Evolutionary conservation across 2,888 invertebrate species (phyloP).

Genomic region (Glaucopsyche alexis): DNA sequence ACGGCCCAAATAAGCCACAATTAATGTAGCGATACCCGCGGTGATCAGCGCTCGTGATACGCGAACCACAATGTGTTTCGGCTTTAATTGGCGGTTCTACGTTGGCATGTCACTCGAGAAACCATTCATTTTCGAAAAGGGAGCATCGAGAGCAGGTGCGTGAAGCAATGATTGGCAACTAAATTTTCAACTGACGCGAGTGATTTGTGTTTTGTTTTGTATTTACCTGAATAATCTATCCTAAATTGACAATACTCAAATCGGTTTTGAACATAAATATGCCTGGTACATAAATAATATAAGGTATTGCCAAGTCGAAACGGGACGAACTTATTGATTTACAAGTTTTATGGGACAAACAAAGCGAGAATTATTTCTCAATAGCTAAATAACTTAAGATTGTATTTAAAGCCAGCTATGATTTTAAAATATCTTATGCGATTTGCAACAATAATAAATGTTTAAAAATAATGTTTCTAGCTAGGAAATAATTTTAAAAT

Average conservation of each 20-base stretch:
- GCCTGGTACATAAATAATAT: not conserved
- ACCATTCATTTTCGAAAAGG: slow-evolving; percentile 45
- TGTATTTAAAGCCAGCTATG: not conserved
- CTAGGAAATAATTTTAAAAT: not conserved
- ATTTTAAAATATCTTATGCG: not conserved
- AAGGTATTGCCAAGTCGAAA: not conserved
- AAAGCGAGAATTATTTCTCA: not conserved
- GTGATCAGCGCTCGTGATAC: slow-evolving; percentile 46
- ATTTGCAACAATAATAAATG: not conserved
- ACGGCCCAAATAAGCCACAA: slow-evolving; percentile 61
- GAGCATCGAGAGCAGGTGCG: slow-evolving; percentile 47
- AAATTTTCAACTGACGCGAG: slow-evolving; percentile 43
- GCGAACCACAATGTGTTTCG: slow-evolving; percentile 52
- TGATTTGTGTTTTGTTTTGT: slow-evolving; percentile 38
- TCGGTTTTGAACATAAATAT: too few species aligned
- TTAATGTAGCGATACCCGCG: slow-evolving; percentile 50
- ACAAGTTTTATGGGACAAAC: not conserved
- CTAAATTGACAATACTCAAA: too few species aligned
- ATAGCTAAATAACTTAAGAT: not conserved
- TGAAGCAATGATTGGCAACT: slow-evolving; percentile 42
- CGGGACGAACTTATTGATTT: not conserved
- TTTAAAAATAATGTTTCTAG: not conserved
- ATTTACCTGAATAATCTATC: slow-evolving; percentile 32
- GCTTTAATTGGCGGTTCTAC: slow-evolving; percentile 60
- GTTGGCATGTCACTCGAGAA: slow-evolving; percentile 45